A percentile compares a stretch with the other conserved stretches of the same genome.
These are phyloP conservation scores for Sciurus niger DNA, from an alignment of 2,113 vertebrate species.

Conservation along the genomic window DNA sequence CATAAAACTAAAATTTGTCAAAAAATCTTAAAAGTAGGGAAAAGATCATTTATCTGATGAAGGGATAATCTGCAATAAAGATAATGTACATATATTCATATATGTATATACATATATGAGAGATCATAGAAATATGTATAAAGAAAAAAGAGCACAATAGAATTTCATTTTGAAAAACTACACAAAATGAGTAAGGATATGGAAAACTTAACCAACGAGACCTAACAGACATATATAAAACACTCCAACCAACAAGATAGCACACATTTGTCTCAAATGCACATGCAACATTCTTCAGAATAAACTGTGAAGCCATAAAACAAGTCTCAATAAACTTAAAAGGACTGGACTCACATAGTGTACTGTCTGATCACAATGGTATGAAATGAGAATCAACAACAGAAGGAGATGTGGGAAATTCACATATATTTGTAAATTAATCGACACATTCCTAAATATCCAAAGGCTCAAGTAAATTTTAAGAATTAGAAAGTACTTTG, in stretches of 20 bases:
- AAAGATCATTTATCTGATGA: constrained; percentile 19
- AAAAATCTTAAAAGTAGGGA: not conserved
- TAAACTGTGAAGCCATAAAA: not conserved
- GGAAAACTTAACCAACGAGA: not conserved
- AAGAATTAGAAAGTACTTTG: not conserved
- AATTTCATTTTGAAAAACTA: not conserved
- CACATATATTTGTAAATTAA: constrained; percentile 18
- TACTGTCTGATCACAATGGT: not conserved
- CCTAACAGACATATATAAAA: not conserved
- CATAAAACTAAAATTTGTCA: constrained; percentile 27
- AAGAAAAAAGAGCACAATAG: not conserved
- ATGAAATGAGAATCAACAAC: not conserved
- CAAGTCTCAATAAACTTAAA: not conserved
- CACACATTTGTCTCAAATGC: not conserved
- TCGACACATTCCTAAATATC: constrained; percentile 24
- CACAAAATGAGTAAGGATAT: constrained; percentile 31
- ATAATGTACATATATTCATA: not conserved
- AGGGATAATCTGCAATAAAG: not conserved
- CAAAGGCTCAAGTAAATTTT: not conserved
- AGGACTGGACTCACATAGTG: not conserved
- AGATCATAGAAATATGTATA: not conserved
- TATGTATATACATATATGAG: not conserved
- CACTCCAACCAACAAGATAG: not conserved
- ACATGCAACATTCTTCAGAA: not conserved
- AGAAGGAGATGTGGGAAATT: constrained; percentile 43